phyloP scores from a whole-genome alignment of 1,140 invertebrate species.

The Bombus sylvicola region DNA sequence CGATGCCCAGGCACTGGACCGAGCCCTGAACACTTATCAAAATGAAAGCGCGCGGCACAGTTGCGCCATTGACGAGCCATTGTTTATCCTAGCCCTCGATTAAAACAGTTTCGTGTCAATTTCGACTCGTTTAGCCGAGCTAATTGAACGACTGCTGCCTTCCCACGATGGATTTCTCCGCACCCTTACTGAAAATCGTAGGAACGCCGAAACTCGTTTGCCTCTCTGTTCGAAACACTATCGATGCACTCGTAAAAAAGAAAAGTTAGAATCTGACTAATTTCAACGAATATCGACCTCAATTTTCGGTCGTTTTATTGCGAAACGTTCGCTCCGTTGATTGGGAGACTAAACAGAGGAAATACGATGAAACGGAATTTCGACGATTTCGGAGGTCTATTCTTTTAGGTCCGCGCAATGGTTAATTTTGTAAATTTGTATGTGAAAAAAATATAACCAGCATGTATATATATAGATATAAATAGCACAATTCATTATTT shows the following conservation, averaged over 20 bases:
- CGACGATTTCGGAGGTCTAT: not conserved
- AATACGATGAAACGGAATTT: not conserved
- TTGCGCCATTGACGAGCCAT: conserved; percentile 12
- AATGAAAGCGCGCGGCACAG: not conserved
- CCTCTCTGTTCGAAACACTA: not conserved
- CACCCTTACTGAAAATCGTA: not conserved
- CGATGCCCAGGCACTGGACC: not conserved
- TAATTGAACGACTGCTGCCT: not conserved
- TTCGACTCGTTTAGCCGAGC: not conserved
- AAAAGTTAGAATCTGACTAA: not conserved
- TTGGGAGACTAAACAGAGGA: not conserved
- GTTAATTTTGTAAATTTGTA: not conserved
- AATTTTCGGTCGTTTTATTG: not conserved
- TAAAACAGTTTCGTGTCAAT: conserved; percentile 17
- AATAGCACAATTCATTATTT: too few relatives aligned
- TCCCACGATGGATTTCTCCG: not conserved
- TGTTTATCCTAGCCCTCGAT: conserved; percentile 11
- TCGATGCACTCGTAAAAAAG: not conserved
- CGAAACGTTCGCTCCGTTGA: not conserved
- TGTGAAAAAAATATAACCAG: not conserved
- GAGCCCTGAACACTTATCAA: conserved; percentile 19
- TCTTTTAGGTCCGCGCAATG: not conserved
- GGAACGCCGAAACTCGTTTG: not conserved
- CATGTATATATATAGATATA: too few relatives aligned
- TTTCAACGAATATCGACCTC: not conserved